phyloP scores from a whole-genome alignment of 2,113 vertebrate species.

The Thermophis baileyi region DNA sequence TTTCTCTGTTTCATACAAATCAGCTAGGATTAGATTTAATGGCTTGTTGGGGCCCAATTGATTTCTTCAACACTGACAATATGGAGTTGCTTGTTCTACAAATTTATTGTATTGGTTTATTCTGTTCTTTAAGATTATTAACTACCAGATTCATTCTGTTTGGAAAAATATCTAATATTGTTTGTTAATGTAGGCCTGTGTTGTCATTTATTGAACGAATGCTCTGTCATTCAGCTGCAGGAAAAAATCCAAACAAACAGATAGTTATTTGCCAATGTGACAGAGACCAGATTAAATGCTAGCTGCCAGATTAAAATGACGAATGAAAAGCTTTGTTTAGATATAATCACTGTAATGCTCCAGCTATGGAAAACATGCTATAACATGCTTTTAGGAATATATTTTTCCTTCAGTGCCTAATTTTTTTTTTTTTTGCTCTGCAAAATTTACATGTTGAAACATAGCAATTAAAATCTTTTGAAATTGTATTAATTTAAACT shows the following conservation, averaged over 20 bases:
- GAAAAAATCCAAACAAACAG: neutral
- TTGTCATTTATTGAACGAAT: neutral
- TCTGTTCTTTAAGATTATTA: neutral
- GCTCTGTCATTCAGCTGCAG: neutral
- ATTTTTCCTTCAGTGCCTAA: neutral
- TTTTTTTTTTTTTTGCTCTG: neutral
- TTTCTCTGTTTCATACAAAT: neutral
- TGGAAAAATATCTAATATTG: neutral
- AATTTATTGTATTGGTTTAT: neutral
- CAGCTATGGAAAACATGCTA: neutral
- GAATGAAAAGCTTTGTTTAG: neutral
- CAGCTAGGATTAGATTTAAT: neutral
- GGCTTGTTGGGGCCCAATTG: neutral
- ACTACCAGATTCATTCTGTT: neutral
- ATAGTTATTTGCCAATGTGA: neutral
- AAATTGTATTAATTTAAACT: neutral
- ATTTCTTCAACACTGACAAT: neutral
- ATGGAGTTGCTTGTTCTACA: neutral
- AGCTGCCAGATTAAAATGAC: neutral
- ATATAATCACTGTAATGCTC: neutral
- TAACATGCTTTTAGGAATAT: neutral
- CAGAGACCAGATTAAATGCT: neutral
- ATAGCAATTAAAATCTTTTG: neutral
- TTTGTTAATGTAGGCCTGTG: neutral
- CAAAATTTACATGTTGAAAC: neutral